Percentiles rank a stretch among this genome's conserved stretches.
Evolutionary conservation across 2,888 invertebrate genomes (phyloP).

Genomic region (Oligia latruncula): DNA sequence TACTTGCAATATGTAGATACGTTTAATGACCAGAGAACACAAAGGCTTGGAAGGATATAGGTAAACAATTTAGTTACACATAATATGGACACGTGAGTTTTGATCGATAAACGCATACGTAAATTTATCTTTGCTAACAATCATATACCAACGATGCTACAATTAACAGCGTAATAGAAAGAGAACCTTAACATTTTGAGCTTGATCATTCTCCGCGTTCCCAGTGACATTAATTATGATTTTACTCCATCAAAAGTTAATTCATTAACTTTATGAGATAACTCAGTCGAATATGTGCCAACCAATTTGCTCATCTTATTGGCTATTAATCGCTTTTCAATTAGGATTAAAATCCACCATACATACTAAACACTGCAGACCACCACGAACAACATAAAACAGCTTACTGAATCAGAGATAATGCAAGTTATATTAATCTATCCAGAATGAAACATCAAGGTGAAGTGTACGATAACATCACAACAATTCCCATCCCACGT

Average conservation of each 20-base stretch:
- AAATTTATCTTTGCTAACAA: constrained; percentile 2
- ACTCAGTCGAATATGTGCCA: not conserved
- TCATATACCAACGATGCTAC: not conserved
- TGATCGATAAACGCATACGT: not conserved
- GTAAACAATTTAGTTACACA: not conserved
- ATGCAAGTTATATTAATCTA: not conserved
- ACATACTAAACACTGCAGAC: not conserved
- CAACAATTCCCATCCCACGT: constrained; percentile 3
- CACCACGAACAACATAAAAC: constrained; percentile 5
- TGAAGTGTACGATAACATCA: constrained; percentile 27
- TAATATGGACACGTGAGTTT: not conserved
- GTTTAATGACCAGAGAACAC: constrained; percentile 6
- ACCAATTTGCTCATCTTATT: not conserved
- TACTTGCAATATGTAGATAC: not conserved
- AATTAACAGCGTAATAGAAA: not conserved
- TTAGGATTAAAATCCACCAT: not conserved
- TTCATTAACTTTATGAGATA: not conserved
- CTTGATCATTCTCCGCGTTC: not conserved
- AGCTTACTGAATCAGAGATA: not conserved
- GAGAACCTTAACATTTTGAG: not conserved
- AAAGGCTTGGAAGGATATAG: constrained; percentile 7
- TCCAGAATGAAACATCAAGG: constrained; percentile 22
- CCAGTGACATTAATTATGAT: not conserved
- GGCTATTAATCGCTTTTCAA: not conserved
- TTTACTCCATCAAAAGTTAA: not conserved